Conservation (phyloP, 2,797 vertebrate genomes). For the Falco cherrug region DNA sequence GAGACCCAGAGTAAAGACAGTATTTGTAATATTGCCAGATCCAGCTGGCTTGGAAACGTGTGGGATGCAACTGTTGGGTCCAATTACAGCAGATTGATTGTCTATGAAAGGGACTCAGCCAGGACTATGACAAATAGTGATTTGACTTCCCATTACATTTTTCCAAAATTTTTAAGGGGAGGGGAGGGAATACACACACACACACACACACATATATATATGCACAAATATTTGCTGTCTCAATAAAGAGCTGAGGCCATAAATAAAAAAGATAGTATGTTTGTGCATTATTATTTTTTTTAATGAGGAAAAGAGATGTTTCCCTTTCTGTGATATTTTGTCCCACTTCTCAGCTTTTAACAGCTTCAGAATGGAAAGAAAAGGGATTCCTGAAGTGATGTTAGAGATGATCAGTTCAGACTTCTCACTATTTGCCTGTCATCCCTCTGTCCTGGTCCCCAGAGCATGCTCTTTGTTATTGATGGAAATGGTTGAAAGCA, state of each 20-base stretch:
- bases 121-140: background rate
- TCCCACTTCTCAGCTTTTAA: background rate
- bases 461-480: background rate
- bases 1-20: background rate
- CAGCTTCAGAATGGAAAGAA: background rate
- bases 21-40: background rate
- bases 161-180: background rate
- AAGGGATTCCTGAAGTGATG: background rate
- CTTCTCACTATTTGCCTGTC: background rate
- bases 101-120: background rate
- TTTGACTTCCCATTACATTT: background rate
- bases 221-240: background rate
- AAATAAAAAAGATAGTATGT: background rate
- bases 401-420: background rate
- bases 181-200: too few relatives aligned
- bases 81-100: slow-evolving; percentile 5
- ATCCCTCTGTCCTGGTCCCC: background rate
- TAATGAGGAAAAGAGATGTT: background rate
- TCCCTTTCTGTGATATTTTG: background rate
- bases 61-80: background rate
- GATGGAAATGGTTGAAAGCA: background rate
- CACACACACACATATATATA: background rate
- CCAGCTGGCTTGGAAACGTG: background rate
- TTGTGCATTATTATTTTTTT: background rate
- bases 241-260: background rate